These are phyloP conservation scores for Drosophila mayaguana DNA, from an alignment of 2,888 invertebrate species.

Conservation along the genomic window DNA sequence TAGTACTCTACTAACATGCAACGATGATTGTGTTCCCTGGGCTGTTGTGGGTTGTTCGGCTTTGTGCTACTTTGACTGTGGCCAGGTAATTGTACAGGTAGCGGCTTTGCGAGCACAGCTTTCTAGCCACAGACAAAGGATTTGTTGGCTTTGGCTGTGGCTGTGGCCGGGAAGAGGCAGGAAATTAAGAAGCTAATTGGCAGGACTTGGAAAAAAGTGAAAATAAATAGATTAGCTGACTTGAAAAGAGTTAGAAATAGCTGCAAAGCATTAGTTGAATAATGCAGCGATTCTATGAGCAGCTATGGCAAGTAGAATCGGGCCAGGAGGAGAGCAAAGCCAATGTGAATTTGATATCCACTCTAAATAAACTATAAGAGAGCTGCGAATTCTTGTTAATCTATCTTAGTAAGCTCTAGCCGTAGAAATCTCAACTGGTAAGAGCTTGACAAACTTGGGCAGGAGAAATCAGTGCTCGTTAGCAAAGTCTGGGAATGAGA, in stretches of 20 bases:
- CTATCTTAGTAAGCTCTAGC: no score
- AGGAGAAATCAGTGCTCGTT: no score
- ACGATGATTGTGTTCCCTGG: conserved; percentile 35
- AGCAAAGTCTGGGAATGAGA: no score
- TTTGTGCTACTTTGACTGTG: conserved; percentile 49
- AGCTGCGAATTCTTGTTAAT: no score
- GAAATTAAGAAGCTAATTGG: conserved; percentile 63
- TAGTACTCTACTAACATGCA: conserved; percentile 68
- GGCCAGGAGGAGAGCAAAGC: not conserved
- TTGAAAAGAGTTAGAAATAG: conserved; percentile 32
- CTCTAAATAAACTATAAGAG: not conserved
- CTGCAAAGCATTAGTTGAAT: conserved; percentile 8
- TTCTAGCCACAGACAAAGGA: conserved; percentile 51
- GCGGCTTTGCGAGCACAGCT: conserved; percentile 34
- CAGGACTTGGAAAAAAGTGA: conserved; percentile 35
- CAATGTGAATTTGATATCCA: not conserved
- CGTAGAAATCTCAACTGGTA: no score
- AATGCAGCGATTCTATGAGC: not conserved
- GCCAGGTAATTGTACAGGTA: conserved; percentile 33
- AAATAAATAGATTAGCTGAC: conserved; percentile 56
- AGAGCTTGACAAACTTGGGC: no score
- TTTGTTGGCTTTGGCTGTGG: conserved; percentile 41
- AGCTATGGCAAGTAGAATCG: not conserved
- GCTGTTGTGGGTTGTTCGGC: conserved; percentile 15
- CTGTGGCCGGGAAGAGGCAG: conserved; percentile 29